These are phyloP conservation scores for Ormyrus labotus DNA, from an alignment of 2,888 invertebrate species.

Conservation along the genomic window DNA sequence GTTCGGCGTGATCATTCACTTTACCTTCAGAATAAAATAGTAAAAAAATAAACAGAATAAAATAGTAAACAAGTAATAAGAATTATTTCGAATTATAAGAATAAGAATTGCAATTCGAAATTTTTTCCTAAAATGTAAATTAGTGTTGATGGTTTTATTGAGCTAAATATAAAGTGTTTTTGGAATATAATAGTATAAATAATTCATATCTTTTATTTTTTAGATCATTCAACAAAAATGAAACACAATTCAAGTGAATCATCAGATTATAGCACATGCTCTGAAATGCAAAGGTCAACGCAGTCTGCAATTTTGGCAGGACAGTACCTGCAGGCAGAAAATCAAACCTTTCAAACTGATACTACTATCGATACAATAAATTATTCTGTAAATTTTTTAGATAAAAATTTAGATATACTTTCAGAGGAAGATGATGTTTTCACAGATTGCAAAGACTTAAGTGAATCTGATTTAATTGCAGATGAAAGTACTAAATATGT, in stretches of 20 bases:
- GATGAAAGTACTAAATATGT: constrained; percentile 48
- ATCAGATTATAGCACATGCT: constrained; percentile 52
- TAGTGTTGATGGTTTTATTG: too few relatives aligned
- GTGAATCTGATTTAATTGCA: not conserved
- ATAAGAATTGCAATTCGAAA: too few relatives aligned
- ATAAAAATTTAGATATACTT: constrained; percentile 53
- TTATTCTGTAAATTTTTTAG: constrained; percentile 43
- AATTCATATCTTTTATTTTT: constrained; percentile 5
- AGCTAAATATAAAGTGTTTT: not conserved
- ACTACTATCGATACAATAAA: constrained; percentile 21
- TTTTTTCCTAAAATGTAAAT: too few relatives aligned
- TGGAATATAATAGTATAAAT: not conserved
- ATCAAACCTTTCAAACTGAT: not conserved
- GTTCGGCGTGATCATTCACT: too few relatives aligned
- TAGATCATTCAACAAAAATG: constrained; percentile 2
- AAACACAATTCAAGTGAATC: constrained; percentile 21
- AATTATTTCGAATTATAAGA: too few relatives aligned
- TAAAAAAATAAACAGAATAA: too few relatives aligned
- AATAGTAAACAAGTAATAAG: too few relatives aligned
- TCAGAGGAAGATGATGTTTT: constrained; percentile 45
- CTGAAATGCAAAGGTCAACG: too few relatives aligned
- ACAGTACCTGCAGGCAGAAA: constrained; percentile 1
- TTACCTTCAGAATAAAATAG: too few relatives aligned
- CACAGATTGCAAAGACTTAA: constrained; percentile 40
- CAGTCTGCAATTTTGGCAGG: constrained; percentile 50